phyloP scores from a whole-genome alignment of 1,140 invertebrate genomes.

The Metaphire vulgaris region DNA sequence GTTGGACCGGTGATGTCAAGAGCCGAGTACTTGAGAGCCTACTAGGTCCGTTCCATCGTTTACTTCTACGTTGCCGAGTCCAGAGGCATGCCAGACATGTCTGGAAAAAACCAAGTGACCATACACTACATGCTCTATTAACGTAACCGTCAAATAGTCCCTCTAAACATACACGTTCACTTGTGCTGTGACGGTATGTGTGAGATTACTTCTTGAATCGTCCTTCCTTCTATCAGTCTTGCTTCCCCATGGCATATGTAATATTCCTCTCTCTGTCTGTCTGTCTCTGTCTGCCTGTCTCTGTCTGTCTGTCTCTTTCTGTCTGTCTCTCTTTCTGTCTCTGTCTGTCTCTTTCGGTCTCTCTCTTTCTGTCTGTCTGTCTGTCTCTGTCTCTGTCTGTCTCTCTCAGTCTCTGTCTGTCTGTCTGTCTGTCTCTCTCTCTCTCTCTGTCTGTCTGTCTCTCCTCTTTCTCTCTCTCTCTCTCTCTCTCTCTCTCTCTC shows the following conservation, averaged over 20 bases:
- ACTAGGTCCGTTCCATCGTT: too few species aligned
- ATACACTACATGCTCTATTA: too few species aligned
- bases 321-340: neutral
- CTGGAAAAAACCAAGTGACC: too few species aligned
- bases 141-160: too few species aligned
- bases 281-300: neutral
- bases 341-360: neutral
- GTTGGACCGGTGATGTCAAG: too few species aligned
- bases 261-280: neutral
- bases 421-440: neutral
- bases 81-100: too few species aligned
- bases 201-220: neutral
- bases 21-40: too few species aligned
- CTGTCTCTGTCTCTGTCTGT: neutral
- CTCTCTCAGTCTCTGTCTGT: neutral
- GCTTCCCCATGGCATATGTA: neutral
- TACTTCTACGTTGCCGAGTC: too few species aligned
- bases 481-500: neutral
- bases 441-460: neutral
- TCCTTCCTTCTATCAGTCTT: neutral
- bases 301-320: neutral
- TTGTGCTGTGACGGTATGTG: too few species aligned
- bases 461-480: neutral
- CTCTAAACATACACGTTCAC: too few species aligned
- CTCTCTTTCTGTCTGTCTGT: neutral